Base-by-base conservation (phyloP, 2,797 vertebrate species). In the Takifugu ocellatus region DNA sequence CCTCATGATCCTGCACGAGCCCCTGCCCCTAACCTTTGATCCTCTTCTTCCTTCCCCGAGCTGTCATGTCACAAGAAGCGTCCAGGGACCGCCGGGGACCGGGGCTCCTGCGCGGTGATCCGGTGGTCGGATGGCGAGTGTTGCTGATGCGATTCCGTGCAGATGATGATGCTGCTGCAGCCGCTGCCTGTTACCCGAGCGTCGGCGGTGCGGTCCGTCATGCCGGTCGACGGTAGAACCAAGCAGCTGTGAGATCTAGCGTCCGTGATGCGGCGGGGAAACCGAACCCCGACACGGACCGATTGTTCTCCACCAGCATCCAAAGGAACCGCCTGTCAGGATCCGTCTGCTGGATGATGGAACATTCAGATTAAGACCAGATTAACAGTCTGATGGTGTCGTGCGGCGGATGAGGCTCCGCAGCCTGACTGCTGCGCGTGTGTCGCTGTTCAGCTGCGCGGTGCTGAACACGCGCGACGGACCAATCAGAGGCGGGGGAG, bases 21-120 rank as follows among this genome's bases (percentile, higher is more conserved):
- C 73, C 68, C 70, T 62, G 59, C 74, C 78, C 53, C 70, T 67
- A 86, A 70, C 85, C 83, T 81, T 87, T 86, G 79, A 88, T 82
- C 81, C 85, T 68, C 81, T 78, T 89, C 84, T 85, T 90, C 64
- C 86, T 89, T 70, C 81, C 87, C 78, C 84, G 84, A 77, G 87
- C 84, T 87, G 84, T 90, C 92, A 92, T 92, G 88, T 91, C 90
- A 92, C 81, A 79, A 78, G 68, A 83, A 72, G 74, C 82, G 60
- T 60, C 62, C 59, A 69, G 78, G 75, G 70, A 80, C 81, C 79
- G 77, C 75, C 49, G 78, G 80, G 68, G 81, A 84, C 79, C 76
- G 77, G 75, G n/a, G 74, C 11, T 39, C 36, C 7, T 33, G 69
- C 70, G 54, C 62, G 58, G 70, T 64, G 63, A 71, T 74, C 70